phyloP scores from a whole-genome alignment of 37 sponge, comb jelly and placozoan genomes.

The Mnemiopsis leidyi region DNA sequence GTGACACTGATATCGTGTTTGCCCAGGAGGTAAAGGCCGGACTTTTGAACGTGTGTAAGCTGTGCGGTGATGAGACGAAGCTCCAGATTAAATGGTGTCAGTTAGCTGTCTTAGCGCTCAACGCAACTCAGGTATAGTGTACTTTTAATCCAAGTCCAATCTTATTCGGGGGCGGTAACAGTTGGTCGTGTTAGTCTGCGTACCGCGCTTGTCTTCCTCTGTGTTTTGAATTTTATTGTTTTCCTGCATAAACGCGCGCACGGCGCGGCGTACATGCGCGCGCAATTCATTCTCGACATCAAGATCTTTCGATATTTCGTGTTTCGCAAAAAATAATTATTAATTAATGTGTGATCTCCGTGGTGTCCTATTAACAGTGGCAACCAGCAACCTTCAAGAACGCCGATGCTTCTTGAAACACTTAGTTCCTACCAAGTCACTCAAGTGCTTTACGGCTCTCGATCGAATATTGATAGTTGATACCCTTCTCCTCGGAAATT shows the following conservation, averaged over 20 bases:
- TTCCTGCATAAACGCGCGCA: neutral
- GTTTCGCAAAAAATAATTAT: no score
- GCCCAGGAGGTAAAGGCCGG: conserved; percentile 28
- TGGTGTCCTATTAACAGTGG: no score
- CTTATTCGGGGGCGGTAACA: neutral
- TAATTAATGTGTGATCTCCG: no score
- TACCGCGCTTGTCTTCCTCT: neutral
- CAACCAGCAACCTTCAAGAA: no score
- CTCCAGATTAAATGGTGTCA: conserved; percentile 60
- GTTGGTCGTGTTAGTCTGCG: neutral
- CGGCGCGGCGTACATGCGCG: neutral
- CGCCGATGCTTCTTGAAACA: no score
- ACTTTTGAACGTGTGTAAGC: neutral
- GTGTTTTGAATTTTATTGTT: neutral
- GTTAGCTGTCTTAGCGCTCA: conserved; percentile 5
- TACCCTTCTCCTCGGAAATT: no score
- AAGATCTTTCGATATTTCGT: no score
- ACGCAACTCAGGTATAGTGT: conserved; percentile 17
- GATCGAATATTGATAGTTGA: no score
- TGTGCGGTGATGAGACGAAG: conserved; percentile 21
- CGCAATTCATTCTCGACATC: no score
- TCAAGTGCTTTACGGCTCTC: no score
- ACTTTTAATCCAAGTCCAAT: neutral
- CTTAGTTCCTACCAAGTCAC: no score
- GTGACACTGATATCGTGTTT: neutral